These are phyloP conservation scores for Zapornia atra DNA, from an alignment of 2,113 vertebrate genomes.

Conservation along the genomic window DNA sequence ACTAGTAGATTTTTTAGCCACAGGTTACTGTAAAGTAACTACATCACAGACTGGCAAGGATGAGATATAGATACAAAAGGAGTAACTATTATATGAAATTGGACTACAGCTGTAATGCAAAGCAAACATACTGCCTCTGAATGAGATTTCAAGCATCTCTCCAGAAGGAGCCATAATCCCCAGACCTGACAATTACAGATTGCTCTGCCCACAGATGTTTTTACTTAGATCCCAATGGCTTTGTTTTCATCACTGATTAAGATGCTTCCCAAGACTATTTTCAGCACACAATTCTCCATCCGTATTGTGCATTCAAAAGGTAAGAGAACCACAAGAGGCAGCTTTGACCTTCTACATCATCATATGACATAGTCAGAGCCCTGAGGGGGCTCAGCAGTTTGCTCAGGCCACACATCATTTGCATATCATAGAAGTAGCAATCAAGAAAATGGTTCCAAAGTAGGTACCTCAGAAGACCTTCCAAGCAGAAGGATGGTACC, in stretches of 20 bases:
- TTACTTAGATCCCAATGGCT: background rate
- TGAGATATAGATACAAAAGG: background rate
- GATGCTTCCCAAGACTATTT: background rate
- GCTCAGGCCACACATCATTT: rapidly evolving
- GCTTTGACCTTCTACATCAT: background rate
- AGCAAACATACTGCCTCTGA: background rate
- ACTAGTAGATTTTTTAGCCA: background rate
- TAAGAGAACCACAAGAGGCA: background rate
- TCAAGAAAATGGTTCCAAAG: background rate
- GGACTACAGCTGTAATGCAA: background rate
- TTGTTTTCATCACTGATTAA: background rate
- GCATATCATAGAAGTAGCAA: background rate
- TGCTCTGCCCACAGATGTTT: background rate
- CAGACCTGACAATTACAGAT: background rate
- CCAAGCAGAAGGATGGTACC: background rate
- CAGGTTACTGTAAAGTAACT: background rate
- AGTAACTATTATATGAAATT: background rate
- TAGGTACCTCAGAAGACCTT: background rate
- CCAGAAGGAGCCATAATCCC: background rate
- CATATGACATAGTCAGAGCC: background rate
- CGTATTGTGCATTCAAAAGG: background rate
- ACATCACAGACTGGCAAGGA: background rate
- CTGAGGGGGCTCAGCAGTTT: background rate
- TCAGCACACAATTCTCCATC: background rate
- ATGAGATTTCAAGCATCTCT: background rate